These are phyloP conservation scores for Drosophila borealis DNA, from an alignment of 2,888 invertebrate genomes.

Conservation along the genomic window DNA sequence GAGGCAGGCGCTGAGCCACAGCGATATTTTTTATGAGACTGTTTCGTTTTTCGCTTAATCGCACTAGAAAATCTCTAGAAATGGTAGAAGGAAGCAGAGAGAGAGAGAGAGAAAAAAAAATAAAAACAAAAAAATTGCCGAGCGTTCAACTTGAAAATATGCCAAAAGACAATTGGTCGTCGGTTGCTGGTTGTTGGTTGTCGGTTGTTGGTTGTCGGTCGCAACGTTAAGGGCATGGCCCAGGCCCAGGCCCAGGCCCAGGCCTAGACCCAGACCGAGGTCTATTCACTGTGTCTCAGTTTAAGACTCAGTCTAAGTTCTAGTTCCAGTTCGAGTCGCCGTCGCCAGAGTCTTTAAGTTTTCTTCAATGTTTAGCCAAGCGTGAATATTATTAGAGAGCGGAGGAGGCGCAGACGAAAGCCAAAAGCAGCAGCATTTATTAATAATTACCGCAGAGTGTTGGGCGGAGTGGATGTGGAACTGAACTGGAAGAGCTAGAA, in stretches of 20 bases:
- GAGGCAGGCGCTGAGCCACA: constrained; percentile 39
- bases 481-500: constrained; percentile 10
- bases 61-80: constrained; percentile 73
- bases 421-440: constrained; percentile 68
- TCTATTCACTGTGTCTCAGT: constrained; percentile 28
- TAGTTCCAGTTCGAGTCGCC: constrained; percentile 39
- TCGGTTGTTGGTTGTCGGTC: constrained; percentile 34
- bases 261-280: constrained; percentile 19
- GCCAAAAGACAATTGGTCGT: constrained; percentile 80
- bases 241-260: constrained; percentile 36
- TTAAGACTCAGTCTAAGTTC: constrained; percentile 37
- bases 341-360: constrained; percentile 62
- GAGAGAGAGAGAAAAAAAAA: constrained; percentile 11
- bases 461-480: constrained; percentile 17
- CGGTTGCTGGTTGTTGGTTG: constrained; percentile 50
- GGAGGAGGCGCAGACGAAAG: constrained; percentile 27
- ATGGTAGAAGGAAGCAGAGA: constrained; percentile 46
- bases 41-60: constrained; percentile 78
- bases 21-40: constrained; percentile 72
- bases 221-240: constrained; percentile 68
- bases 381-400: constrained; percentile 74
- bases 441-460: constrained; percentile 71
- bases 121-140: constrained; percentile 43
- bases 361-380: constrained; percentile 76
- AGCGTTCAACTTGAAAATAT: constrained; percentile 79